Evolutionary conservation across 2,888 invertebrate genomes (phyloP).

Genomic region (Pecten maximus): DNA sequence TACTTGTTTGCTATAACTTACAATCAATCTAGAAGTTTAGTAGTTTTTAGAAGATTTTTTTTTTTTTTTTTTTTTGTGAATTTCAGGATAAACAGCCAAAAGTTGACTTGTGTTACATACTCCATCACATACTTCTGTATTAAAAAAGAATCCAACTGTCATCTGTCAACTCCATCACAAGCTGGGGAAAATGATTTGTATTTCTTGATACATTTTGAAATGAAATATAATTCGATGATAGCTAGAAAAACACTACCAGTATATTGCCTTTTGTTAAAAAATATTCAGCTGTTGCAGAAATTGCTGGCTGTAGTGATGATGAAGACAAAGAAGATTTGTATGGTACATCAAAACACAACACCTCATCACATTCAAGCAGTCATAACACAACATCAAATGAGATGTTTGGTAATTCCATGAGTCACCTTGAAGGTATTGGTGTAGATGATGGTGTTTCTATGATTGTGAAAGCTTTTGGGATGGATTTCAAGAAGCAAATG

Average conservation of each 20-base stretch:
- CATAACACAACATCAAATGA: neutral
- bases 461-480: conserved; percentile 3
- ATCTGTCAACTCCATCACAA: too few species aligned
- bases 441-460: conserved; percentile 36
- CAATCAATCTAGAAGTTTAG: too few species aligned
- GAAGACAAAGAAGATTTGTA: conserved; percentile 24
- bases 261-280: neutral
- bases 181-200: too few species aligned
- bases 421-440: conserved; percentile 6
- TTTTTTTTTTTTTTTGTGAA: too few species aligned
- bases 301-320: conserved; percentile 26
- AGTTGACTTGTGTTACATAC: too few species aligned
- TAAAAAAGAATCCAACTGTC: too few species aligned
- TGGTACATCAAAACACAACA: neutral
- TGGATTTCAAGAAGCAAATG: conserved; percentile 39
- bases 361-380: neutral
- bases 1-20: too few species aligned
- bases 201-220: too few species aligned
- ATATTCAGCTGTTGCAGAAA: conserved; percentile 10
- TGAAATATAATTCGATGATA: too few species aligned
- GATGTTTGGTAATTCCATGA: neutral
- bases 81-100: too few species aligned
- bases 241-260: neutral
- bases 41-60: too few species aligned
- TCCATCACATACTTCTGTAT: too few species aligned